Percentiles rank a stretch among this genome's conserved stretches.
Conservation (phyloP, 1,140 invertebrate genomes). For the Pseudomyrmex sp. region DNA sequence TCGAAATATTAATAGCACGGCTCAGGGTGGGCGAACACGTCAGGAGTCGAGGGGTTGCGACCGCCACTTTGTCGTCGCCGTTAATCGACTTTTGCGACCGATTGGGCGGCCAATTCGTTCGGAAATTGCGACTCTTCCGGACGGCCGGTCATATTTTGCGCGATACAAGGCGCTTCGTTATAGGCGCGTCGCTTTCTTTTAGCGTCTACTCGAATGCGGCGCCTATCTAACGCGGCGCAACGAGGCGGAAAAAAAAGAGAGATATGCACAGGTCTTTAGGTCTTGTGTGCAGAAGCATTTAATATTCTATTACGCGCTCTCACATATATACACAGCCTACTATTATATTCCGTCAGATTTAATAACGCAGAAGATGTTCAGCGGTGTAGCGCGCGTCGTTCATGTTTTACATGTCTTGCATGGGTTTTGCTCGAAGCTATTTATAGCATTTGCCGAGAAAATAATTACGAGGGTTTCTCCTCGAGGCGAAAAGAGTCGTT, state of each 20-base stretch:
- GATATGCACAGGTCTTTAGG: background rate
- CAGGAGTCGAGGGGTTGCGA: conserved; percentile 67
- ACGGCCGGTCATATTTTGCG: conserved; percentile 61
- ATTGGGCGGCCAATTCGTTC: conserved; percentile 66
- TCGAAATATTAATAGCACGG: conserved; percentile 73
- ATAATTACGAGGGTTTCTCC: background rate
- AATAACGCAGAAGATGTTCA: background rate
- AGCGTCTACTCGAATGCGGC: background rate
- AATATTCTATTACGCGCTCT: background rate
- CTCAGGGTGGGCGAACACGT: conserved; percentile 62
- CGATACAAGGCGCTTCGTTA: conserved; percentile 36
- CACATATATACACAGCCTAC: background rate
- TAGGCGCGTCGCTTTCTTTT: conserved; percentile 17
- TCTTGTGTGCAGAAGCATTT: background rate
- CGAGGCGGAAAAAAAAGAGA: background rate
- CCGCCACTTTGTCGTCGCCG: conserved; percentile 62
- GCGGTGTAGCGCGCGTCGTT: background rate
- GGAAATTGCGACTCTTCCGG: conserved; percentile 74
- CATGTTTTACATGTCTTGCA: background rate
- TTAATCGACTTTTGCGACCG: conserved; percentile 74
- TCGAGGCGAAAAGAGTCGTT: background rate
- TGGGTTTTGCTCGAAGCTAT: background rate
- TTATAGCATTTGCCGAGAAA: background rate
- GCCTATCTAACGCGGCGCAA: background rate
- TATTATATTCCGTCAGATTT: background rate